phyloP scores from a whole-genome alignment of 2,113 vertebrate genomes.

The Thunnus maccoyii region DNA sequence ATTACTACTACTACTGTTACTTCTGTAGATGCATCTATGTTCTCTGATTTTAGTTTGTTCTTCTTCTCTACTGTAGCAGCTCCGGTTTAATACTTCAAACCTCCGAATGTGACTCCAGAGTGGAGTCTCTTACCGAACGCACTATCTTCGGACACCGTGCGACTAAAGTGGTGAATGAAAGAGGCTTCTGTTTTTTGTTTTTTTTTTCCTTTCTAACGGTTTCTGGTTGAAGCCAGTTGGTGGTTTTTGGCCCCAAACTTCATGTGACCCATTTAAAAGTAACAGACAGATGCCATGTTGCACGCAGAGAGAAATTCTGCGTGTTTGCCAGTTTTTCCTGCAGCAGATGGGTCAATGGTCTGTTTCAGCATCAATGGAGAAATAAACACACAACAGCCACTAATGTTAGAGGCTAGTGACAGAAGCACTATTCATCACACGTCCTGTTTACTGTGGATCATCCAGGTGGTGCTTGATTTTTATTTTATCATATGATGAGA shows the following conservation, averaged over 20 bases:
- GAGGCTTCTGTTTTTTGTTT: conserved; percentile 1
- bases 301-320: conserved; percentile 2
- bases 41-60: background rate
- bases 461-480: too few relatives aligned
- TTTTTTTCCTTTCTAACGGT: background rate
- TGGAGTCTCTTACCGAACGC: background rate
- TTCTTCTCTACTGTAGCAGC: background rate
- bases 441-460: too few relatives aligned
- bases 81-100: background rate
- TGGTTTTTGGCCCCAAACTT: conserved; percentile 4
- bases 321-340: conserved; percentile 14
- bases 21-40: background rate
- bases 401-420: background rate
- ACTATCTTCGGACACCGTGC: background rate
- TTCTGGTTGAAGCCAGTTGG: conserved; percentile 3
- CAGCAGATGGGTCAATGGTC: conserved; percentile 20
- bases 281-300: conserved; percentile 2
- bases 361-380: too few relatives aligned
- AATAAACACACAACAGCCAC: background rate
- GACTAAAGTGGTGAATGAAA: background rate
- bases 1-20: background rate
- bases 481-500: too few relatives aligned
- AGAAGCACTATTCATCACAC: too few relatives aligned
- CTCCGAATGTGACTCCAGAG: background rate
- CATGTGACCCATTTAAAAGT: conserved; percentile 38